phyloP scores from a whole-genome alignment of 2,113 vertebrate genomes.

The Pterocles orientalis region DNA sequence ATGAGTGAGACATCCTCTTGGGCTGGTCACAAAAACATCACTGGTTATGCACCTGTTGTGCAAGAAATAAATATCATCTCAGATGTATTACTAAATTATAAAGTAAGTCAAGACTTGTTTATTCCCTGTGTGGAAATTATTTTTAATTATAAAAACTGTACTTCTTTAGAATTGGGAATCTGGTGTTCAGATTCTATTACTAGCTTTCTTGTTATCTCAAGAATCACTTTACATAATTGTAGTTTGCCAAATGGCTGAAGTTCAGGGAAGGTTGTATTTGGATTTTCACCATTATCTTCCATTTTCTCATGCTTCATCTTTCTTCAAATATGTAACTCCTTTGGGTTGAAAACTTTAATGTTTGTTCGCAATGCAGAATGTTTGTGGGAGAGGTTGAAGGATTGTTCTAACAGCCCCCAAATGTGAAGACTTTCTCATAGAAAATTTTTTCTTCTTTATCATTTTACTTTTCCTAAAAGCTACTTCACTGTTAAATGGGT shows the following conservation, averaged over 20 bases:
- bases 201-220: not conserved
- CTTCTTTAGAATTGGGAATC: not conserved
- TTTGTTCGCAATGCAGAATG: not conserved
- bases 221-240: not conserved
- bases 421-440: not conserved
- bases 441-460: not conserved
- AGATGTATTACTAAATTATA: not conserved
- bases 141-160: not conserved
- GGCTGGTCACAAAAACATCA: not conserved
- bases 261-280: not conserved
- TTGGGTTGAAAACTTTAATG: not conserved
- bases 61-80: not conserved
- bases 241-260: not conserved
- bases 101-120: not conserved
- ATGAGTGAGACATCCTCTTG: not conserved
- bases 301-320: not conserved
- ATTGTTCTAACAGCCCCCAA: not conserved
- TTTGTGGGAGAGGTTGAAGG: not conserved
- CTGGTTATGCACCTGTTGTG: not conserved
- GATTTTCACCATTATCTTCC: not conserved
- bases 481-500: not conserved
- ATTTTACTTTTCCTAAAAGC: not conserved
- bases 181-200: not conserved
- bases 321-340: not conserved
- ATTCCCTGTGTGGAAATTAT: not conserved